Evolutionary conservation across 2,888 invertebrate genomes (phyloP).

Genomic region (Acronicta psi): DNA sequence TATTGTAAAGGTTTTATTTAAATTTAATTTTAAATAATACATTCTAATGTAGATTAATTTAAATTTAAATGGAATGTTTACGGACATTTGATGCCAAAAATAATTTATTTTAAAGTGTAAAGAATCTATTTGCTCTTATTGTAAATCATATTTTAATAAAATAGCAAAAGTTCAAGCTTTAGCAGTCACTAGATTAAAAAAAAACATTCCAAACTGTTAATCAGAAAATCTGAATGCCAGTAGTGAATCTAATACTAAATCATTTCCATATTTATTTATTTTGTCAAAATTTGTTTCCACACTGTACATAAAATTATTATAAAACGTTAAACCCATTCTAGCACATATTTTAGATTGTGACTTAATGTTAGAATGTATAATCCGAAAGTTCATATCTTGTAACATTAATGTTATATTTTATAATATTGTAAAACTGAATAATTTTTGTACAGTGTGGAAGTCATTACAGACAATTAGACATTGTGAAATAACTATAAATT

Average conservation of each 20-base stretch:
- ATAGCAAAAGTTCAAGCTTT: slow-evolving; percentile 9
- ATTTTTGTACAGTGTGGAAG: not conserved
- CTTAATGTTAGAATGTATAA: no score
- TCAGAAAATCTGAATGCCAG: not conserved
- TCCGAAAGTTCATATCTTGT: no score
- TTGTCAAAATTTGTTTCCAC: not conserved
- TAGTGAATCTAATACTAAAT: slow-evolving; percentile 1
- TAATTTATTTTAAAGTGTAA: slow-evolving; percentile 10
- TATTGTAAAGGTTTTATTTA: slow-evolving; percentile 19
- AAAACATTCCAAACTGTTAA: not conserved
- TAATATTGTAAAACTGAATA: no score
- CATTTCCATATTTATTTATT: not conserved
- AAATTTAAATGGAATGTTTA: slow-evolving; percentile 30
- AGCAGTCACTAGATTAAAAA: no score
- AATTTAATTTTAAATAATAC: slow-evolving; percentile 22
- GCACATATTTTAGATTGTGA: no score
- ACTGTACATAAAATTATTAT: not conserved
- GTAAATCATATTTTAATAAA: no score
- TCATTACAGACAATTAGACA: not conserved
- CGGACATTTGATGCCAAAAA: slow-evolving; percentile 9
- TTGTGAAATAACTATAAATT: not conserved
- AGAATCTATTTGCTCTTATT: not conserved
- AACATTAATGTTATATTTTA: no score
- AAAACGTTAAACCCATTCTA: no score
- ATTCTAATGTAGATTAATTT: slow-evolving; percentile 23